Evolutionary conservation across 2,888 invertebrate species (phyloP).

Genomic region (Nomada flava): DNA sequence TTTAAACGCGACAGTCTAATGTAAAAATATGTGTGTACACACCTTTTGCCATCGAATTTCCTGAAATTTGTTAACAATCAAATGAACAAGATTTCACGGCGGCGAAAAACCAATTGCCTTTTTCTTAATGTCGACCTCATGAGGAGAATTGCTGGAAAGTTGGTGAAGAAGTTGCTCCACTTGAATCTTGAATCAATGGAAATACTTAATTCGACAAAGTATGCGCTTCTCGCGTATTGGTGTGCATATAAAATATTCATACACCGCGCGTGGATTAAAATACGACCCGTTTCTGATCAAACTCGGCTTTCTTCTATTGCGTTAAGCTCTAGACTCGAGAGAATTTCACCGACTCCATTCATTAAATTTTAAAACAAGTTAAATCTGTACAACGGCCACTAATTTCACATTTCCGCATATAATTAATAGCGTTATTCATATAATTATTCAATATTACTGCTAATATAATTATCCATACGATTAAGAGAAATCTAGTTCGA

Average conservation of each 20-base stretch:
- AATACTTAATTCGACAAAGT: constrained; percentile 25
- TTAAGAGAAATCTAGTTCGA: too few species aligned
- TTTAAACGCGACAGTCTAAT: too few species aligned
- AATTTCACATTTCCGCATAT: constrained; percentile 1
- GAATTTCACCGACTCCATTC: background rate
- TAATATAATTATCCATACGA: background rate
- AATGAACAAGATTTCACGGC: too few species aligned
- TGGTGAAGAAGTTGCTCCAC: background rate
- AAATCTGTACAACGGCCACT: constrained; percentile 9
- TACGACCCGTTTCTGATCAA: constrained; percentile 17
- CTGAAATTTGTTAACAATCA: too few species aligned
- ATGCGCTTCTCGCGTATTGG: constrained; percentile 2
- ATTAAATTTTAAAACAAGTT: constrained; percentile 22
- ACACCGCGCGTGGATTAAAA: constrained; percentile 14
- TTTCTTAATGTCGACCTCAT: too few species aligned
- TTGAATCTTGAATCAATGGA: background rate
- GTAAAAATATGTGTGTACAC: too few species aligned
- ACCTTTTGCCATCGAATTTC: too few species aligned
- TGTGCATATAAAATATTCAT: constrained; percentile 27
- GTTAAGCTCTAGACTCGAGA: constrained; percentile 4
- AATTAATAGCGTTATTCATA: background rate
- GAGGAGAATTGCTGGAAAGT: background rate
- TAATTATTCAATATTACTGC: background rate
- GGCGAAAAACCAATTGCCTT: too few species aligned
- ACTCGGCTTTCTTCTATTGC: constrained; percentile 2